phyloP scores from a whole-genome alignment of 2,113 vertebrate genomes.

The Percopsis transmontana region DNA sequence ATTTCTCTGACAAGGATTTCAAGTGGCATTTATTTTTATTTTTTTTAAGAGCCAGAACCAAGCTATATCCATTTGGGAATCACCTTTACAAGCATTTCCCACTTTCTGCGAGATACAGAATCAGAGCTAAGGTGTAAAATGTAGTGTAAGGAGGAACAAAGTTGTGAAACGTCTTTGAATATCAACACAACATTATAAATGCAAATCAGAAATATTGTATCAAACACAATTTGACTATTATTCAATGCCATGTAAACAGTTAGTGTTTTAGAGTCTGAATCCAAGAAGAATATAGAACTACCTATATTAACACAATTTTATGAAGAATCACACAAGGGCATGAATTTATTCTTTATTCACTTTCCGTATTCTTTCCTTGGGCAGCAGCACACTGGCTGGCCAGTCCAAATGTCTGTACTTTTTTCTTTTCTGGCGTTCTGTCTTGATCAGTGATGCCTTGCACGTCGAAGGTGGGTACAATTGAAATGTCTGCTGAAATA shows the following conservation, averaged over 20 bases:
- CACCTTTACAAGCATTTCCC: too few species aligned
- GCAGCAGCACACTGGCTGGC: not conserved
- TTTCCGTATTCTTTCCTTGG: constrained; percentile 13
- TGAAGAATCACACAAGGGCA: constrained; percentile 5
- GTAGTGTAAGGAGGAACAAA: too few species aligned
- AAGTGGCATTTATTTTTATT: too few species aligned
- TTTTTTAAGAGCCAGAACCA: too few species aligned
- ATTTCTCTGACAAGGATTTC: not conserved
- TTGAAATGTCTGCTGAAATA: constrained; percentile 58
- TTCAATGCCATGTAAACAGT: constrained; percentile 58
- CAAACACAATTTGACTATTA: not conserved
- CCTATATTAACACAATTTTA: constrained; percentile 52
- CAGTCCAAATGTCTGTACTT: not conserved
- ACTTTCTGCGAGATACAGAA: too few species aligned
- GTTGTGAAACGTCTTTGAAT: too few species aligned
- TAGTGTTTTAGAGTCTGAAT: constrained; percentile 42
- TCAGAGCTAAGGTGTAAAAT: too few species aligned
- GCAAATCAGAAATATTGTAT: too few species aligned
- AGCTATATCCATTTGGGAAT: too few species aligned
- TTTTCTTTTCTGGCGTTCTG: constrained; percentile 16
- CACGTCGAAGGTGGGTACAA: constrained; percentile 39
- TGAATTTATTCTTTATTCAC: constrained; percentile 25
- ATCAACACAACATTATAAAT: too few species aligned
- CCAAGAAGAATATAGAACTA: constrained; percentile 24
- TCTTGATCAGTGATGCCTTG: constrained; percentile 32